Base-by-base conservation (phyloP, 2,113 vertebrate genomes). In the Hippocampus abdominalis region DNA sequence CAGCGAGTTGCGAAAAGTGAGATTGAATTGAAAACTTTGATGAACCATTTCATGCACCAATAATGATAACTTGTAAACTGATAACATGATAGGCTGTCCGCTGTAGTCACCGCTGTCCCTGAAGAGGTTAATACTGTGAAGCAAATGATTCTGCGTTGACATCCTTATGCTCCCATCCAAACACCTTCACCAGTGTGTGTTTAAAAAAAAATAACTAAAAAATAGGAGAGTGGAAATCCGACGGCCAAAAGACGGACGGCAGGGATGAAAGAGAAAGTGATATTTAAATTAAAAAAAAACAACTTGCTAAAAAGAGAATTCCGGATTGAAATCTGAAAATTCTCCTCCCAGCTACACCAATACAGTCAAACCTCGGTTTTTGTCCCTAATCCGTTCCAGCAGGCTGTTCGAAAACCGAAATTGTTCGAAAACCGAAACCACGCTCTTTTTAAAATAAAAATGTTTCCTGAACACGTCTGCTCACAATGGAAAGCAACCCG, bases 1-100 rank as follows among this genome's bases (percentile, higher is more conserved):
- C 39, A 44, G 15, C 21, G 62, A 13, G n/a, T 23, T 39, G 10
- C 69, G 69, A 76, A 44, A 70, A 75, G 54, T 36, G 60, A 78
- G 61, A 65, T 62, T 44, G n/a, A 56, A 56, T 11, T 10, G 53
- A 25, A 21, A 57, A 21, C 13, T 21, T 36, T 36, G 32, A 36
- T 36, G 32, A 36, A 5, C 32, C 32, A 6, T 36, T 36, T 36
- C 32, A 36, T 36, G 32, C 32, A 36, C 5, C 32, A 36, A 36
- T 36, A 6, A 36, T 36, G 32, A 36, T 36, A 36, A 36, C 32
- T 5, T 36, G 32, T 36, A 36, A 36, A 4, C 32, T 6, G 32
- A 36, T 36, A 36, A 36, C 5, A 36, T 36, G 32, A 36, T 36
- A 36, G 32, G 32, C 32, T 1, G 32, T 36, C 32, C 32, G 5